Conservation (phyloP, 2,797 vertebrate species). For the Pseudotriccus pelzelni region DNA sequence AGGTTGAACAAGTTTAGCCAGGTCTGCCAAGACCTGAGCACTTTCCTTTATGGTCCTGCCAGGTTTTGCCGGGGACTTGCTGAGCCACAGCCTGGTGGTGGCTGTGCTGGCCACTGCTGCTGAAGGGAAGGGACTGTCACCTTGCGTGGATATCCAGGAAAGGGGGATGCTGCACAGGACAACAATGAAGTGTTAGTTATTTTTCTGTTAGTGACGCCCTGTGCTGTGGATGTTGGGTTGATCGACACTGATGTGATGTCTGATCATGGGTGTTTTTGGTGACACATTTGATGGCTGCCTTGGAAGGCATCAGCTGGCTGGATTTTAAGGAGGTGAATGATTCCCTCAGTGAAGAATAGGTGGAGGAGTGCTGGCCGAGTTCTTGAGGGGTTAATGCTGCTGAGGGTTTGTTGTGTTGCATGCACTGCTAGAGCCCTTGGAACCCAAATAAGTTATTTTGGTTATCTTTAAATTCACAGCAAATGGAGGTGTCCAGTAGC, state of each 20-base stretch:
- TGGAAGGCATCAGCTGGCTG: not conserved
- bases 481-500: not conserved
- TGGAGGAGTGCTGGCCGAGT: not conserved
- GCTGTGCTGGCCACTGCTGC: not conserved
- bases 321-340: not conserved
- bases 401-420: not conserved
- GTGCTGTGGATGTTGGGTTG: not conserved
- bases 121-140: not conserved
- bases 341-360: not conserved
- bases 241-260: not conserved
- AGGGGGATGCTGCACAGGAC: not conserved
- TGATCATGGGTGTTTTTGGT: not conserved
- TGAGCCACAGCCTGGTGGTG: not conserved
- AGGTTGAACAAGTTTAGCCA: not conserved
- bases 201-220: not conserved
- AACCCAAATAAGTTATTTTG: accelerated
- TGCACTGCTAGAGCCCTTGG: not conserved
- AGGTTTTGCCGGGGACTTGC: not conserved
- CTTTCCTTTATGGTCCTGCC: not conserved
- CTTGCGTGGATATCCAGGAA: not conserved
- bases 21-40: not conserved
- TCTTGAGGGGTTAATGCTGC: not conserved
- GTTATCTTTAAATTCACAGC: not conserved
- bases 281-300: not conserved
- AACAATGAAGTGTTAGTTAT: not conserved